Percentiles rank a stretch among this genome's conserved stretches.
Evolutionary conservation across 2,888 invertebrate species (phyloP).

Genomic region (Idaea biselata): DNA sequence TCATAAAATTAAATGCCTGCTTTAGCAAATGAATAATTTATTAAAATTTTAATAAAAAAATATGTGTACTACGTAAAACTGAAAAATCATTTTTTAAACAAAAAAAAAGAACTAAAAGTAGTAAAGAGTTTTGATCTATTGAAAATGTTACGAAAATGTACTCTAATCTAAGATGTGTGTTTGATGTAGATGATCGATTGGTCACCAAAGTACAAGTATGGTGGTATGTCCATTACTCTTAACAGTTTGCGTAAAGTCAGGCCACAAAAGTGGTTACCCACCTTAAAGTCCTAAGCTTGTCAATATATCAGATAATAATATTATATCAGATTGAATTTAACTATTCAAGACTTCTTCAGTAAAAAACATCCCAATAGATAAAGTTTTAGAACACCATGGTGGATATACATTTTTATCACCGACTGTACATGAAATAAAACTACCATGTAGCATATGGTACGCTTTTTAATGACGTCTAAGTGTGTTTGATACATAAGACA

Average conservation of each 20-base stretch:
- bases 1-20: constrained; percentile 66
- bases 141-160: constrained; percentile 33
- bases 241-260: constrained; percentile 11
- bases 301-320: no score
- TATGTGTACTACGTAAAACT: constrained; percentile 32
- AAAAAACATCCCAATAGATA: no score
- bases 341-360: no score
- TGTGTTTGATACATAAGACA: constrained; percentile 61
- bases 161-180: constrained; percentile 14
- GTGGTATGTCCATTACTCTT: constrained; percentile 70
- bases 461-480: constrained; percentile 73
- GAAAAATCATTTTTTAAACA: constrained; percentile 36
- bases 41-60: constrained; percentile 24
- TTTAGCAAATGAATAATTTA: constrained; percentile 12
- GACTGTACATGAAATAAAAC: constrained; percentile 64
- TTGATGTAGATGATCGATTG: constrained; percentile 17
- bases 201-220: constrained; percentile 53
- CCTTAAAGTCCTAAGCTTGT: no score
- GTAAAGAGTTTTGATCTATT: constrained; percentile 52
- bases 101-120: constrained; percentile 41
- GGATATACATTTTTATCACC: no score
- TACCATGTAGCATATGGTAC: constrained; percentile 62
- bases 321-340: no score
- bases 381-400: no score
- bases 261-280: no score